A percentile compares a stretch with the other conserved stretches of the same genome.
Conservation (phyloP, 2,888 invertebrate genomes). For the Idaea aversata region DNA sequence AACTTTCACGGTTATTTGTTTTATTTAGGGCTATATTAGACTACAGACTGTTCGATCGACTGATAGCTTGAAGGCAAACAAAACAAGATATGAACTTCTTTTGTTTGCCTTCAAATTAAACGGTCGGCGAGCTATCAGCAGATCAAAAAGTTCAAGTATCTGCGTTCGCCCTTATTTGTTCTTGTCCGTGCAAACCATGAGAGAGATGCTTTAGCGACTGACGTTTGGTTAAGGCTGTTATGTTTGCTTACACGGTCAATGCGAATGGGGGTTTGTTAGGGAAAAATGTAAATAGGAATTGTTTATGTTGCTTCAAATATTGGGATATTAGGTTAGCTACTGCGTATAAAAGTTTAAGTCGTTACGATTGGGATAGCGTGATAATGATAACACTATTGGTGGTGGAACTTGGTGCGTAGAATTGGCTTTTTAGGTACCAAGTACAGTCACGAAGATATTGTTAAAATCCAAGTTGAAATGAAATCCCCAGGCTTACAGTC, state of each 20-base stretch:
- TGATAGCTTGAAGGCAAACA: background rate
- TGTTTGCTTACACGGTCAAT: constrained; percentile 15
- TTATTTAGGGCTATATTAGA: constrained; percentile 11
- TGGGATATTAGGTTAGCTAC: too few relatives aligned
- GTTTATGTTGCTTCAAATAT: background rate
- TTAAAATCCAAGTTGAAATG: constrained; percentile 37
- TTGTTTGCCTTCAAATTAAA: background rate
- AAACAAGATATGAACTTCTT: too few relatives aligned
- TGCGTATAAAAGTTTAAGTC: too few relatives aligned
- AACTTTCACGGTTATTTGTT: constrained; percentile 34
- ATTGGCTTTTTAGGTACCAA: constrained; percentile 33
- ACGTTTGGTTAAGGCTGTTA: constrained; percentile 1
- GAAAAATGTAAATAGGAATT: background rate
- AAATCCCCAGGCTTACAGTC: constrained; percentile 29
- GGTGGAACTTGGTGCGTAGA: constrained; percentile 23
- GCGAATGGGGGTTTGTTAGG: constrained; percentile 3
- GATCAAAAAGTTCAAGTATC: background rate
- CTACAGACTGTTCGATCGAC: background rate
- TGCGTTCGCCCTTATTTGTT: background rate
- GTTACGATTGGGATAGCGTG: too few relatives aligned
- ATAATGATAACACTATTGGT: too few relatives aligned
- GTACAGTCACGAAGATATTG: constrained; percentile 28
- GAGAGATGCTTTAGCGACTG: background rate
- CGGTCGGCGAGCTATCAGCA: background rate
- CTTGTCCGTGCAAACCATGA: background rate